Base-by-base conservation (phyloP, 2,797 vertebrate genomes). In the Falco novaeseelandiae region DNA sequence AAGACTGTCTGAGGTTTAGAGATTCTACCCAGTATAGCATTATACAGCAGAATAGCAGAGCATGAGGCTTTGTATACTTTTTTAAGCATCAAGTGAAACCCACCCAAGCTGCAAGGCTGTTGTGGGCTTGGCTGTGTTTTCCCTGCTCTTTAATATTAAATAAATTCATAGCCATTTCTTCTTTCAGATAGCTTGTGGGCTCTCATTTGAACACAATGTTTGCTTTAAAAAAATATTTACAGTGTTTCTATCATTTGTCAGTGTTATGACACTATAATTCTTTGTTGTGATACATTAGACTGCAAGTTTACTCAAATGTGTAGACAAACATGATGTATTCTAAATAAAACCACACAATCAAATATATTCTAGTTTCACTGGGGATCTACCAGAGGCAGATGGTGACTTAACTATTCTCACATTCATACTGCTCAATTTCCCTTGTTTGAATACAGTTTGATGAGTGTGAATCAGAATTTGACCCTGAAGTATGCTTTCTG, bases 161-260 rank as follows among this genome's bases (percentile, higher is more conserved):
- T 49, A 82, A 46, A 70, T 83, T 36, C 69, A 5, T 49, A 74
- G 16, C 2, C 9, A 5, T 78, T 85, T 78, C 11, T 91, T 85
- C 51, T 83, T 90, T 63, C 69, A 69, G 18, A n/a, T 76, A 40
- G 14, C 4, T 59, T 62, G 6, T 55, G 23, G 52, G 25, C 17
- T 63, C 14, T 89, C 44, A 77, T 58, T 74, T 73, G 44, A 86
- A 69, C 32, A 38, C 3, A 55, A 14, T n/a, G 20, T 84, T 94
- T 91, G 52, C 19, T 91, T 77, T 52, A 19, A 63, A 90, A 83
- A 95, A 85, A 32, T 94, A 89, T 65, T 96, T 84, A 16, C 14
- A 61, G 14, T 49, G 13, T 85, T 88, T 94, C 63, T 71, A 34
- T 82, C 12, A 29, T 70, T 84, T 77, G 16, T 36, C 70, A 71